A percentile compares a stretch with the other conserved stretches of the same genome.
Conservation (phyloP, 2,797 vertebrate species). For the Chelonia mydas region DNA sequence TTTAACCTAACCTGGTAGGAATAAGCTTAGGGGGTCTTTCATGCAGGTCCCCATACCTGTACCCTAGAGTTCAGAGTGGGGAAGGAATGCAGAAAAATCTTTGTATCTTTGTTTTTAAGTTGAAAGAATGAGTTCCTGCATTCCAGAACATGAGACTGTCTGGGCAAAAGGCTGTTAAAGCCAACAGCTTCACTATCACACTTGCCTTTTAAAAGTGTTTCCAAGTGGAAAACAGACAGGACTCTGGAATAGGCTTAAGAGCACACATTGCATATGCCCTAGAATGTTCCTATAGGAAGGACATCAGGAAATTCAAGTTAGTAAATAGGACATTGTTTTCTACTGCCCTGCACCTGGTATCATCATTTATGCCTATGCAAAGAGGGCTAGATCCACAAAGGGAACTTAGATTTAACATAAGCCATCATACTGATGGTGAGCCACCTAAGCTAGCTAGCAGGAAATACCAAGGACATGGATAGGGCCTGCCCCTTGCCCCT, state of each 20-base stretch:
- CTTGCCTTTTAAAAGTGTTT: conserved; percentile 22
- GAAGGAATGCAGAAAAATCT: neutral
- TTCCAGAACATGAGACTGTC: conserved; percentile 1
- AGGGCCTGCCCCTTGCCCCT: too few species aligned
- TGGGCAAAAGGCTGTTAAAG: neutral
- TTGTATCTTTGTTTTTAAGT: conserved; percentile 1
- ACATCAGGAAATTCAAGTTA: neutral
- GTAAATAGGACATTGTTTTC: neutral
- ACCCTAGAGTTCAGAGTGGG: too few species aligned
- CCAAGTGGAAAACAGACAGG: conserved; percentile 56
- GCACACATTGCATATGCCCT: neutral
- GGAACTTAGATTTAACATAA: too few species aligned
- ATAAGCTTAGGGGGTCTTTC: too few species aligned
- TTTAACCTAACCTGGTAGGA: too few species aligned
- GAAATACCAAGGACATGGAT: too few species aligned
- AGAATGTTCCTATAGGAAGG: neutral
- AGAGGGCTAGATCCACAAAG: neutral
- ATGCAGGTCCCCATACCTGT: too few species aligned
- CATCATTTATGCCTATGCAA: neutral
- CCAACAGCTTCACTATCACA: conserved; percentile 40
- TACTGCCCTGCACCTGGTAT: neutral
- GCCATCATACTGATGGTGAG: too few species aligned
- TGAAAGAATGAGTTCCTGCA: conserved; percentile 12
- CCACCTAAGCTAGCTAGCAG: too few species aligned
- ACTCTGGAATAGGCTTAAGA: conserved; percentile 4